Evolutionary conservation across 2,113 vertebrate genomes (phyloP).

Genomic region (Dipodomys spectabilis): DNA sequence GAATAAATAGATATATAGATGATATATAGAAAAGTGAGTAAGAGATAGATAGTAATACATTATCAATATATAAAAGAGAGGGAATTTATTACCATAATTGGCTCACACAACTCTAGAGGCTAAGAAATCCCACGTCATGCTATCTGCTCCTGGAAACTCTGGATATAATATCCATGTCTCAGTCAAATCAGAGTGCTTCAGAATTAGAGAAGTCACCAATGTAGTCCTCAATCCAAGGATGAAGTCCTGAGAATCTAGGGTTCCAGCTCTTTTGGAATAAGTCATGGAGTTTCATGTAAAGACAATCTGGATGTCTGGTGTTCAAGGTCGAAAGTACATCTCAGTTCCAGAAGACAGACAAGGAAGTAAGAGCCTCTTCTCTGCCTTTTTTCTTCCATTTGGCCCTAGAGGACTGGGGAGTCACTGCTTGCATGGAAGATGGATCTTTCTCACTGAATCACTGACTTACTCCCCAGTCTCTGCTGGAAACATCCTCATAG

Average conservation of each 20-base stretch:
- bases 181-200: background rate
- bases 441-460: background rate
- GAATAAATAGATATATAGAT: background rate
- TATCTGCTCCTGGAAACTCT: background rate
- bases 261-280: background rate
- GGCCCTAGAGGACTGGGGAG: background rate
- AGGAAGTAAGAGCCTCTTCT: background rate
- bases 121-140: background rate
- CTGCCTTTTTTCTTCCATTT: background rate
- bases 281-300: background rate
- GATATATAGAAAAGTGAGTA: background rate
- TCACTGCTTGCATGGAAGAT: background rate
- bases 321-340: background rate
- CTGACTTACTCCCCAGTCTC: background rate
- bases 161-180: background rate
- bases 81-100: background rate
- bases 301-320: background rate
- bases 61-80: background rate
- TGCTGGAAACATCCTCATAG: background rate
- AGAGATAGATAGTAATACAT: background rate
- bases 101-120: background rate
- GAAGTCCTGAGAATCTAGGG: background rate
- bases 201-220: background rate
- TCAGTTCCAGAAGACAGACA: background rate
- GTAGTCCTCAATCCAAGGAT: background rate